Percentiles rank a stretch among this genome's conserved stretches.
Evolutionary conservation across 2,113 vertebrate genomes (phyloP).

Genomic region (Lampris megalopsis): DNA sequence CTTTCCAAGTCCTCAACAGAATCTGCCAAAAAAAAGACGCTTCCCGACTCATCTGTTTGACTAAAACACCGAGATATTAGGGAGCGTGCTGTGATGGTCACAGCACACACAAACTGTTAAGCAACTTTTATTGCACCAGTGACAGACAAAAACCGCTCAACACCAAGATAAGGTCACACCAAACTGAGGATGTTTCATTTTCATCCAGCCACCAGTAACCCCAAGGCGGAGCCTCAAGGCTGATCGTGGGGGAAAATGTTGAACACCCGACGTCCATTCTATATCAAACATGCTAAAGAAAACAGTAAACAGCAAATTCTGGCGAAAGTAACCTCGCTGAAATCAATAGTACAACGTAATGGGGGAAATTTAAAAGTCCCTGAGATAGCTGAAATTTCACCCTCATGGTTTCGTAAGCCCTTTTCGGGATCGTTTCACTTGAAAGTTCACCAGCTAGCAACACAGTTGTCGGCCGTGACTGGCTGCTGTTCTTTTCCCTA

Average conservation of each 20-base stretch:
- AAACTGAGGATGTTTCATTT: slow-evolving; percentile 28
- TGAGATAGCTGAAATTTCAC: not conserved
- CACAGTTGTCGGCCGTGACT: slow-evolving; percentile 34
- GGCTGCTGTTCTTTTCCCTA: slow-evolving; percentile 58
- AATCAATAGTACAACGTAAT: not conserved
- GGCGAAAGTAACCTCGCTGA: not conserved
- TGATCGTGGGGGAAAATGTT: slow-evolving; percentile 70
- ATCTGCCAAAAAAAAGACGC: slow-evolving; percentile 29
- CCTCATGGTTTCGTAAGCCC: not conserved
- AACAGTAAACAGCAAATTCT: not conserved
- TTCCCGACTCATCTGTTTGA: slow-evolving; percentile 20
- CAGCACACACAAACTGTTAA: slow-evolving; percentile 11
- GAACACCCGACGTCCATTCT: slow-evolving; percentile 74
- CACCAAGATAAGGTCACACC: not conserved
- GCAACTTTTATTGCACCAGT: not conserved
- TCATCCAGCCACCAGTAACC: slow-evolving; percentile 27
- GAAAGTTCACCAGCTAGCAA: slow-evolving; percentile 55
- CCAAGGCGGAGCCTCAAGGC: slow-evolving; percentile 25
- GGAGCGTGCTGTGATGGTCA: not conserved
- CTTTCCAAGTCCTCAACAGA: slow-evolving; percentile 57
- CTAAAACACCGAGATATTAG: slow-evolving; percentile 49
- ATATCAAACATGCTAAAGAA: slow-evolving; percentile 53
- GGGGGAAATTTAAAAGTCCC: not conserved
- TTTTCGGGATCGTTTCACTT: slow-evolving; percentile 36
- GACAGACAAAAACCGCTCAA: not conserved